Conservation (phyloP, 2,797 vertebrate species). For the Pterois miles region DNA sequence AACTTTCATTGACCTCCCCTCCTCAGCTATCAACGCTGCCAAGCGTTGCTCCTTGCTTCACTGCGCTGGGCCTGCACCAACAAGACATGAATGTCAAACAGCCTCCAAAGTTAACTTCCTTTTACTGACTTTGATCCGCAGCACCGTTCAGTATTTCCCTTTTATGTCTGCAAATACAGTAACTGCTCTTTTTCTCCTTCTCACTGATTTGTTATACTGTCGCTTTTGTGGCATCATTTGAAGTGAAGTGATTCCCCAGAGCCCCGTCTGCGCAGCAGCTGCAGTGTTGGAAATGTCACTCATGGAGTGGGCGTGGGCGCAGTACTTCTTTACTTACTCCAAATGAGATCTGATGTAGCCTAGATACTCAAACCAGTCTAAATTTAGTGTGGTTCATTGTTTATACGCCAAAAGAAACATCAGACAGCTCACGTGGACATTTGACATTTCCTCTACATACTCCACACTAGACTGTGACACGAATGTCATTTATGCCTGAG, state of each 20-base stretch:
- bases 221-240: conserved; percentile 42
- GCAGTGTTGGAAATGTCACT: conserved; percentile 54
- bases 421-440: conserved; percentile 19
- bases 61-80: conserved; percentile 64
- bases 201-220: conserved; percentile 24
- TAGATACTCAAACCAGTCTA: conserved; percentile 50
- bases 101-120: conserved; percentile 48
- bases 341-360: conserved; percentile 59
- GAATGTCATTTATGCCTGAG: not conserved
- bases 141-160: conserved; percentile 18
- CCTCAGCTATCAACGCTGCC: conserved; percentile 55
- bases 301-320: conserved; percentile 24
- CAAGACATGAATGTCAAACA: conserved; percentile 72
- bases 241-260: conserved; percentile 51
- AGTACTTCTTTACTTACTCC: conserved; percentile 36
- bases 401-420: conserved; percentile 27
- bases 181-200: conserved; percentile 9
- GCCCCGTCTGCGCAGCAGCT: conserved; percentile 38
- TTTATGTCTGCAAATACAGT: conserved; percentile 15
- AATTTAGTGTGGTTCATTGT: conserved; percentile 62
- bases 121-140: conserved; percentile 33
- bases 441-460: conserved; percentile 7
- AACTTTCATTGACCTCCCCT: conserved; percentile 67
- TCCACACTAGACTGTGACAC: not conserved
- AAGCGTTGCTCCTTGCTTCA: conserved; percentile 49